Evolutionary conservation across 2,888 invertebrate genomes (phyloP), one percentile per base, ranked within the genome.

Genomic region (Andrena dorsata): DNA sequence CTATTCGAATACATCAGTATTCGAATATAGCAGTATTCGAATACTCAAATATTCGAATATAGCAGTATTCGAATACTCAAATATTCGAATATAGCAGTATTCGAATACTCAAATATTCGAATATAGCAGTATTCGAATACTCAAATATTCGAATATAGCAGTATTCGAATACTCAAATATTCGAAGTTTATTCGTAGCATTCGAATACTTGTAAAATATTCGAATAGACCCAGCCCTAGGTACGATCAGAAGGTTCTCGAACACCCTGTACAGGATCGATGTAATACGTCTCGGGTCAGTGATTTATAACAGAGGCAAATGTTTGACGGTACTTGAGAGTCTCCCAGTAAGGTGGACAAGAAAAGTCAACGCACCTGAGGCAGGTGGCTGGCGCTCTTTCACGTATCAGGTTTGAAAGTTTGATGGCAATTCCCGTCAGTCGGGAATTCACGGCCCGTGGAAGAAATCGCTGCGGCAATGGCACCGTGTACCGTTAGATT

Each of bases 401-500:
- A 75, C 70, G 79, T 77, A 77, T 79, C 79, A 69, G 49, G 79
- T 30, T 65, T 30, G 64, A 80, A 77, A 77, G 51, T 30, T 77
- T 77, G 64, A 77, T 26, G 64, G 60, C 51, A 53, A 79, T 80
- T 65, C 80, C 63, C 41, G 70, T 53, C 75, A 32, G 68, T 47
- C 41, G 68, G 60, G 80, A 75, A 84, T 72, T 71, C 68, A 61
- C 51, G 20, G 61, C 35, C 51, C 56, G 58, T 28, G 61, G 56
- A 83, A 76, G 70, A 75, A 80, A 78, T 76, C 60, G 68, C 75
- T 53, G 68, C 69, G 61, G 68, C 30, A 61, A 73, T 56, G 41
- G 66, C 51, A 47, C 47, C 71, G 49, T 76, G 74, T 66, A 76
- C 85, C 85, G 85, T 85, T 85, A 84, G 16, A 66, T 80, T 51